Percentiles rank a stretch among this genome's conserved stretches.
Evolutionary conservation across 2,797 vertebrate species (phyloP).

Genomic region (Protosalanx chinensis): DNA sequence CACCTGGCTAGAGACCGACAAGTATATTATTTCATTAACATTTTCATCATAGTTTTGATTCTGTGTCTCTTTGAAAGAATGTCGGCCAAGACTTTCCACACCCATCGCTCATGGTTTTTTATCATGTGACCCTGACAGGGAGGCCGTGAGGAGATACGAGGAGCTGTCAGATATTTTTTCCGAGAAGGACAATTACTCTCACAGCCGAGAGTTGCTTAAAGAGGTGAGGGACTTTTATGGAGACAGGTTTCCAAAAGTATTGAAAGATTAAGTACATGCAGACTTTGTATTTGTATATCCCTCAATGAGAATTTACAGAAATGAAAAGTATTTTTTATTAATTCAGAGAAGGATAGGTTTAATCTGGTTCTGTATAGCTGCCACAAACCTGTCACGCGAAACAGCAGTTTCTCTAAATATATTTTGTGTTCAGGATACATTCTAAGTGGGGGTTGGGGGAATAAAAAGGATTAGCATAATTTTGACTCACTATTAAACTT

Average conservation of each 20-base stretch:
- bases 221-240: slow-evolving; percentile 63
- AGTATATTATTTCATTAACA: slow-evolving; percentile 55
- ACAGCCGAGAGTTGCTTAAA: slow-evolving; percentile 84
- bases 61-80: neutral
- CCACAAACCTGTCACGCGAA: slow-evolving; percentile 55
- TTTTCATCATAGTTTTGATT: neutral
- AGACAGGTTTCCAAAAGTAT: slow-evolving; percentile 7
- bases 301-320: neutral
- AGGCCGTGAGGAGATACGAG: slow-evolving; percentile 75
- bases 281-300: too few species aligned
- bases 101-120: slow-evolving; percentile 1
- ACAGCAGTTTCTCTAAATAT: slow-evolving; percentile 31
- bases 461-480: slow-evolving; percentile 40
- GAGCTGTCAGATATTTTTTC: slow-evolving; percentile 85
- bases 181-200: slow-evolving; percentile 88
- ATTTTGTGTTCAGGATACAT: slow-evolving; percentile 46
- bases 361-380: slow-evolving; percentile 38
- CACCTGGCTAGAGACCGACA: slow-evolving; percentile 86
- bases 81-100: neutral
- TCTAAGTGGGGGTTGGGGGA: slow-evolving; percentile 30
- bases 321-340: slow-evolving; percentile 20
- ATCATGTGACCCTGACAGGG: slow-evolving; percentile 60
- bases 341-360: slow-evolving; percentile 27
- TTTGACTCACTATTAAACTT: slow-evolving; percentile 38
- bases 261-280: neutral